phyloP scores from a whole-genome alignment of 1,140 invertebrate species.

The Pseudachorutes palmiensis region DNA sequence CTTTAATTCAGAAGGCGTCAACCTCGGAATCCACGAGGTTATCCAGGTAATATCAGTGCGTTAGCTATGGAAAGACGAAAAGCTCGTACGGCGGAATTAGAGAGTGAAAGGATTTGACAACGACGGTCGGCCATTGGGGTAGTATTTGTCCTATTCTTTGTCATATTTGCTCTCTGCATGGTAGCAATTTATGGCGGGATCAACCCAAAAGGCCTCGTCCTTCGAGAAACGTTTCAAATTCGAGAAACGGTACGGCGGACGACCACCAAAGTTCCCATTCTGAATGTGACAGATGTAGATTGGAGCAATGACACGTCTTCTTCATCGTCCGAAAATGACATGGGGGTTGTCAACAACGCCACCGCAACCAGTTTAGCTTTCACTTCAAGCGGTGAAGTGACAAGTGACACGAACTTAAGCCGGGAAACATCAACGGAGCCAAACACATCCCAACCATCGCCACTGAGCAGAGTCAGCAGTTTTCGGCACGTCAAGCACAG shows the following conservation, averaged over 20 bases:
- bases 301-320: no score
- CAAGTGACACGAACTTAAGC: no score
- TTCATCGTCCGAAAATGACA: no score
- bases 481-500: no score
- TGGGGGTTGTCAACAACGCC: no score
- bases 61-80: not conserved
- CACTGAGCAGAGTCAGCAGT: no score
- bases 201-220: slow-evolving; percentile 40
- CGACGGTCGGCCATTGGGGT: slow-evolving; percentile 50
- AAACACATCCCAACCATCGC: no score
- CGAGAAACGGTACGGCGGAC: not conserved
- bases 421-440: no score
- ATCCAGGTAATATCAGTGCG: not conserved
- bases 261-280: not conserved
- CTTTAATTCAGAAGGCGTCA: not conserved
- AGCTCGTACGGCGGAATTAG: slow-evolving; percentile 11
- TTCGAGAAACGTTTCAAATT: slow-evolving; percentile 32
- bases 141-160: slow-evolving; percentile 50
- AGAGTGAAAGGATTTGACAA: slow-evolving; percentile 46
- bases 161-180: slow-evolving; percentile 50
- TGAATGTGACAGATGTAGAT: not conserved
- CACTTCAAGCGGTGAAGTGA: no score
- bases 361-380: no score
- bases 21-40: not conserved
- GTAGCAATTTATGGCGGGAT: slow-evolving; percentile 52